These are phyloP conservation scores for Lycaon pictus DNA, from an alignment of 2,113 vertebrate genomes.

Conservation along the genomic window DNA sequence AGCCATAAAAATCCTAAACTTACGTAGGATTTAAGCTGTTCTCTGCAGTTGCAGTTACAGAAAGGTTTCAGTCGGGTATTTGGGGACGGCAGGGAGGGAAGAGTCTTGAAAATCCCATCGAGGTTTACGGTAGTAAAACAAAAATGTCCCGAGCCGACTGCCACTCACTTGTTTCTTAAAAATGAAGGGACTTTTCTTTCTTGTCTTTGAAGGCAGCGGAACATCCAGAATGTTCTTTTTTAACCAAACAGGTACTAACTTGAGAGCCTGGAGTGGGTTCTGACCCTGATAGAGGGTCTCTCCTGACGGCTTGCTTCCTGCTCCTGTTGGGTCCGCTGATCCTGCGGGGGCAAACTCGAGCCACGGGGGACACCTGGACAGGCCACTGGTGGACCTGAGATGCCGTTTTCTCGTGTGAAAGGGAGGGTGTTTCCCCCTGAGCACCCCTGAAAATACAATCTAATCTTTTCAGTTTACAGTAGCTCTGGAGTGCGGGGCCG, in stretches of 20 bases:
- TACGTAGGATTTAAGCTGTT: constrained; percentile 38
- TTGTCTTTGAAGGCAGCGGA: constrained; percentile 35
- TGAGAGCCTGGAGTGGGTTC: background rate
- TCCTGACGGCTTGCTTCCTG: background rate
- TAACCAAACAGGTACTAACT: constrained; percentile 12
- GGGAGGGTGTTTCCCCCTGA: background rate
- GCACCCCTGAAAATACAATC: background rate
- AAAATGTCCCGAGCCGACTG: background rate
- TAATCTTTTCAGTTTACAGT: background rate
- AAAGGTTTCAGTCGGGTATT: constrained; percentile 45
- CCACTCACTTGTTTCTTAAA: background rate
- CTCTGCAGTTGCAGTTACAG: constrained; percentile 27
- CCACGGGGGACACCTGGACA: background rate
- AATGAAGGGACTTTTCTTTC: constrained; percentile 7
- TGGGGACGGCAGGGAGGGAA: background rate
- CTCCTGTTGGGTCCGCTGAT: background rate
- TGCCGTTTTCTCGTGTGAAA: background rate
- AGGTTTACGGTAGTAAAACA: constrained; percentile 22
- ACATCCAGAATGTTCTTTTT: constrained; percentile 32
- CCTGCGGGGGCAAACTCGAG: background rate
- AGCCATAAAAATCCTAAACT: background rate
- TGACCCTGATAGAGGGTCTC: background rate
- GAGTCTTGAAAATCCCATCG: constrained; percentile 15
- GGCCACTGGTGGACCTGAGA: constrained; percentile 18
- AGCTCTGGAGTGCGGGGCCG: background rate